These are phyloP conservation scores for Catharus minimus DNA, from an alignment of 2,113 vertebrate genomes.

Conservation along the genomic window DNA sequence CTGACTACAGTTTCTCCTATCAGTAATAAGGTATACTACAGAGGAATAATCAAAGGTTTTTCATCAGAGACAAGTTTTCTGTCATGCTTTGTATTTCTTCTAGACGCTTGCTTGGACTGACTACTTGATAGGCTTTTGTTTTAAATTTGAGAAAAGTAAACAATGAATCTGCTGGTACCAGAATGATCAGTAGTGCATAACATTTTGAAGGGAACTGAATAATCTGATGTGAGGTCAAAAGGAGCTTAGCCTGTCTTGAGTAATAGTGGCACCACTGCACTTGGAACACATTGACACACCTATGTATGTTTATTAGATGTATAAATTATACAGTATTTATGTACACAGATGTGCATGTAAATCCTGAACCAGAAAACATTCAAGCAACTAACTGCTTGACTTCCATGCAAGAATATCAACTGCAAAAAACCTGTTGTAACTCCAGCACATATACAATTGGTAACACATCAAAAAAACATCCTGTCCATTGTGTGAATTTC, in stretches of 20 bases:
- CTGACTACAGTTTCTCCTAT: background rate
- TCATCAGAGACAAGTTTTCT: background rate
- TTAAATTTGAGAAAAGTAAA: background rate
- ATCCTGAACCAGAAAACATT: background rate
- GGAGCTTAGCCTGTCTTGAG: background rate
- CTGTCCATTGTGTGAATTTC: background rate
- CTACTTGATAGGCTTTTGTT: background rate
- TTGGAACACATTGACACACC: background rate
- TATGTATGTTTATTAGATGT: background rate
- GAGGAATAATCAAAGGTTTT: background rate
- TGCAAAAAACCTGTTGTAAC: background rate
- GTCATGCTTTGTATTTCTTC: background rate
- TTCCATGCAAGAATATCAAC: background rate
- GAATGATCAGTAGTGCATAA: background rate
- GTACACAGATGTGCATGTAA: background rate
- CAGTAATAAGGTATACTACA: background rate
- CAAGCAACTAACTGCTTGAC: background rate
- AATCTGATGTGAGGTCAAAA: background rate
- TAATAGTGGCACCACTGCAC: background rate
- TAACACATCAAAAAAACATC: background rate
- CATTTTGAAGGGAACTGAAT: background rate
- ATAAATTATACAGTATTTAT: background rate
- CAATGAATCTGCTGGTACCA: fast-evolving
- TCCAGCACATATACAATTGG: background rate
- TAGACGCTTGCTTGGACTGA: background rate